Base-by-base conservation (phyloP, 2,888 invertebrate species). In the Mesodorylaimus sp. region DNA sequence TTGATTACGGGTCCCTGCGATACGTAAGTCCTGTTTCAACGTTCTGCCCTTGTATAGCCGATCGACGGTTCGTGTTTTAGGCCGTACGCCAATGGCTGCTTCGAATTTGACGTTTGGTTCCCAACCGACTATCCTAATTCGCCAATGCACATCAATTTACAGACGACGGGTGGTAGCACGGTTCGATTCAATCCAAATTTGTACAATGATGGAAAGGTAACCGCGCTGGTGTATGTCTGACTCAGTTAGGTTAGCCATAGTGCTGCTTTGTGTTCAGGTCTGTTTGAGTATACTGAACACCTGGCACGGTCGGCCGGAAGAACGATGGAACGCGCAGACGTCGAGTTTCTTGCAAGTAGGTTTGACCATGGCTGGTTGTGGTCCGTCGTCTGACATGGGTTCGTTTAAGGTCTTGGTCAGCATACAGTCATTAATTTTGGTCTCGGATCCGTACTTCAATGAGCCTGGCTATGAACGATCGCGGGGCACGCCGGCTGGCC, bases 281-380 rank as follows among this genome's bases (percentile, higher is more conserved):
- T 91, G 89, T 69, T 79, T 91, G 65, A 87, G 87, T 58, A 85
- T 91, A 56, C 74, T 91, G 56, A 89, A 89, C 71, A 91, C 89
- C 2, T 91, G 89, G 89, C 88, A 89, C 68, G 89, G 89, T 5
- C 74, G 88, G 48, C 89, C 89, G 25, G 89, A 89, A 71, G 91
- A 91, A 71, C 87, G 88, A 68, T 91, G 89, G 89, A 89, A 87
- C 71, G 81, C 88, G 54, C 85, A 87, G 68, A 89, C 88, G 0
- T 88, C 87, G 42, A 87, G 86, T 68, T 87, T 91, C 65, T 74
- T 89, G 42, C 73, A 74, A 63, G 73, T 73, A 59, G 48, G 52
- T 48, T 3, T 13, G 13, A 10, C 3, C 13, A 16, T 41, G 10
- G 7, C 41, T 32, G 32, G 10, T 32, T 32, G 10, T 32, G 10